Conservation (phyloP, 2,113 vertebrate species). For the Rhinichthys klamathensis region DNA sequence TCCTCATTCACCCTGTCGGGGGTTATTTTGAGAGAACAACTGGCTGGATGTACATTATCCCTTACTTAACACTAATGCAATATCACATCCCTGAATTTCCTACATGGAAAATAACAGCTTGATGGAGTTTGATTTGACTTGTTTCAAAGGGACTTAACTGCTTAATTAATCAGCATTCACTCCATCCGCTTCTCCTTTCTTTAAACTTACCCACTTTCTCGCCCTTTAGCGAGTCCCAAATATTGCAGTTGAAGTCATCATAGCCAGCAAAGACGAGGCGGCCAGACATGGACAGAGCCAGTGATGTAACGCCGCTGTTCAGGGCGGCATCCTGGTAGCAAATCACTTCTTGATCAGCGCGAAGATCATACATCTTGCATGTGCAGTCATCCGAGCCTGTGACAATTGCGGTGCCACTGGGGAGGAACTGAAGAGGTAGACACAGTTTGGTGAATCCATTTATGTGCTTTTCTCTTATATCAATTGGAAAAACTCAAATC, state of each 20-base stretch:
- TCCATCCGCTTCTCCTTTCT: too few relatives aligned
- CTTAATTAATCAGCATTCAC: not conserved
- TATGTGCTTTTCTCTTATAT: not conserved
- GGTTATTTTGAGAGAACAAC: too few relatives aligned
- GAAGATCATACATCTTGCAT: constrained; percentile 93
- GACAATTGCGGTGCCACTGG: constrained; percentile 82
- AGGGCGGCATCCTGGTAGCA: constrained; percentile 84
- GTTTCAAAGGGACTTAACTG: not conserved
- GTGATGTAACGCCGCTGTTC: constrained; percentile 90
- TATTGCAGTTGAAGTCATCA: constrained; percentile 97
- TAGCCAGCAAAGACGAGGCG: constrained; percentile 94
- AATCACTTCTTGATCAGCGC: constrained; percentile 89
- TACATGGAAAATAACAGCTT: not conserved
- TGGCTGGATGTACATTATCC: too few relatives aligned
- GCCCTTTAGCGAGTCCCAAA: constrained; percentile 95
- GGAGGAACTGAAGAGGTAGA: constrained; percentile 81
- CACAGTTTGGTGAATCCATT: not conserved
- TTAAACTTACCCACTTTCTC: constrained; percentile 88
- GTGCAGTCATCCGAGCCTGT: constrained; percentile 92
- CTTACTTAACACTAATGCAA: not conserved
- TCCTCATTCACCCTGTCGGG: too few relatives aligned
- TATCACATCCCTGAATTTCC: not conserved
- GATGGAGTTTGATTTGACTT: not conserved
- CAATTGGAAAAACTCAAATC: not conserved
- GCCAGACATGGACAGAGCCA: constrained; percentile 90